phyloP scores from a whole-genome alignment of 2,888 invertebrate genomes.

The Acleris emargana region DNA sequence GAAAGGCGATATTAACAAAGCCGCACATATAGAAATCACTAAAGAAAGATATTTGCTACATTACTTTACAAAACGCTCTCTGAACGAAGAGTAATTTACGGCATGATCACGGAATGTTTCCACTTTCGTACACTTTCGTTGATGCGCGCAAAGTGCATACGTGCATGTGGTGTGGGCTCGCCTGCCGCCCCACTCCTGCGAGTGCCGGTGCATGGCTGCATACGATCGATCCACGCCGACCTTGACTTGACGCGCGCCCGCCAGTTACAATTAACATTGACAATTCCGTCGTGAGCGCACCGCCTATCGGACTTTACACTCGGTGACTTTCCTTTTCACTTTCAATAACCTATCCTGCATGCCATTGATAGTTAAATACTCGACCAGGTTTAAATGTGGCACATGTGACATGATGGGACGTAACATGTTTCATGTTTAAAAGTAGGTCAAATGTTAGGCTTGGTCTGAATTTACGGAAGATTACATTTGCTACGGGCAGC shows the following conservation, averaged over 20 bases:
- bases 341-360: constrained; percentile 22
- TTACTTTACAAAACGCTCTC: constrained; percentile 47
- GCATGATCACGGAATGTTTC: constrained; percentile 69
- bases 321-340: constrained; percentile 61
- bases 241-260: constrained; percentile 71
- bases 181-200: constrained; percentile 40
- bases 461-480: background rate
- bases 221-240: constrained; percentile 72
- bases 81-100: constrained; percentile 52
- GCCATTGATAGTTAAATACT: background rate
- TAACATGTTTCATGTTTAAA: background rate
- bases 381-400: background rate
- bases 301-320: constrained; percentile 48
- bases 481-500: constrained; percentile 1
- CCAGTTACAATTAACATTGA: constrained; percentile 72
- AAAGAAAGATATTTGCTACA: constrained; percentile 35
- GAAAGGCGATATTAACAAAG: constrained; percentile 2
- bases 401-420: background rate
- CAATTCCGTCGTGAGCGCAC: constrained; percentile 71
- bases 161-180: constrained; percentile 58
- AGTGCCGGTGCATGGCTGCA: constrained; percentile 48
- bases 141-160: constrained; percentile 56
- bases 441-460: constrained; percentile 4
- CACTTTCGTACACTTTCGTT: constrained; percentile 79
- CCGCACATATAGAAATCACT: constrained; percentile 36